These are phyloP conservation scores for Hydrotaea diabolus DNA, from an alignment of 2,888 invertebrate genomes.

Conservation along the genomic window DNA sequence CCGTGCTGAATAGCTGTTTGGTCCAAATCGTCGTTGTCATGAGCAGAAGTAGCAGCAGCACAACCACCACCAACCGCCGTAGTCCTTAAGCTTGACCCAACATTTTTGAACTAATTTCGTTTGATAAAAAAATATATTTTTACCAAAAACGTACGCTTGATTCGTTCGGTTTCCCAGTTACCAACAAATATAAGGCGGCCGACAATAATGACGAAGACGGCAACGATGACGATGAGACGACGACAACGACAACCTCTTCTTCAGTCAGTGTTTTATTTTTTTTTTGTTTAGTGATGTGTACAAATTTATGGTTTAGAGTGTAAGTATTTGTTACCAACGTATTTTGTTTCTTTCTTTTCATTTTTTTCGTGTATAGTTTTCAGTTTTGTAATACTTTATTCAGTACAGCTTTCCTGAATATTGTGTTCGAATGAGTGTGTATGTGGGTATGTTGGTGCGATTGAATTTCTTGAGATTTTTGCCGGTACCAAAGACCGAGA, in stretches of 20 bases:
- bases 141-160: slow-evolving; percentile 76
- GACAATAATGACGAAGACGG: neutral
- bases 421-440: neutral
- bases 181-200: slow-evolving; percentile 43
- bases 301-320: neutral
- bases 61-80: neutral
- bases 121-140: slow-evolving; percentile 71
- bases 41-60: neutral
- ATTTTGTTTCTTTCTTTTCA: slow-evolving; percentile 2
- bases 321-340: slow-evolving; percentile 55
- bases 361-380: neutral
- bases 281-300: neutral
- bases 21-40: neutral
- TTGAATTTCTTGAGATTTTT: slow-evolving; percentile 17
- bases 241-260: slow-evolving; percentile 46
- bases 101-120: slow-evolving; percentile 81
- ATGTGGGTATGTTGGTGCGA: neutral
- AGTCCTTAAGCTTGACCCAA: slow-evolving; percentile 79
- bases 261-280: slow-evolving; percentile 10
- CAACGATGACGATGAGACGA: neutral
- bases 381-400: neutral
- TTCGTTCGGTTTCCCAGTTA: slow-evolving; percentile 57
- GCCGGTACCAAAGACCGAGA: slow-evolving; percentile 62
- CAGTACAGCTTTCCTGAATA: slow-evolving; percentile 8
- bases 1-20: neutral